These are phyloP conservation scores for Dreissena polymorpha DNA, from an alignment of 1,140 invertebrate genomes.

Conservation along the genomic window DNA sequence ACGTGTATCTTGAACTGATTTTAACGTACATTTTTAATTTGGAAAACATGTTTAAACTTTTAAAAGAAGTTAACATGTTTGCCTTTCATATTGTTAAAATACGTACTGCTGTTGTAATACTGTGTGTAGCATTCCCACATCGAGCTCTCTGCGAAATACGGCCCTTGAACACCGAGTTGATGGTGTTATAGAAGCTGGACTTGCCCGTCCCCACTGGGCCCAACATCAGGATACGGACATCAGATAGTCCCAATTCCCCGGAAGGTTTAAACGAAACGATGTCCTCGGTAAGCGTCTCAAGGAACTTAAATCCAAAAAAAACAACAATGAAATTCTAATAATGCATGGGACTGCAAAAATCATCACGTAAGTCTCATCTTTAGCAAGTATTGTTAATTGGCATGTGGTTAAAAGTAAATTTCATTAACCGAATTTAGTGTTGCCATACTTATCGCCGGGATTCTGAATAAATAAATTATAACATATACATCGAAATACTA, in stretches of 20 bases:
- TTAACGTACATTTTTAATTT: neutral
- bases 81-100: neutral
- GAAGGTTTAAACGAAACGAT: neutral
- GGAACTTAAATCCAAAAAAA: too few species aligned
- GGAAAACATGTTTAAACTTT: neutral
- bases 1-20: neutral
- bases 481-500: too few species aligned
- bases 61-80: neutral
- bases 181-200: constrained; percentile 58
- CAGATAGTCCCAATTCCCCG: constrained; percentile 10
- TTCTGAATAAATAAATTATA: too few species aligned
- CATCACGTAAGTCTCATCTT: too few species aligned
- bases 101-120: constrained; percentile 57
- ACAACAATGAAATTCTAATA: too few species aligned
- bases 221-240: constrained; percentile 50
- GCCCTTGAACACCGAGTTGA: constrained; percentile 54
- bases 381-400: too few species aligned
- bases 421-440: too few species aligned
- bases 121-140: constrained; percentile 45
- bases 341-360: too few species aligned
- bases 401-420: too few species aligned
- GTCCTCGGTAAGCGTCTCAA: too few species aligned
- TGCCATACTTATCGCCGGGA: too few species aligned
- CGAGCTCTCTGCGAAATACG: constrained; percentile 40
- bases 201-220: constrained; percentile 57